Evolutionary conservation across 2,113 vertebrate genomes (phyloP), one percentile per base, ranked within the genome.

Genomic region (Pachyramphus minor): DNA sequence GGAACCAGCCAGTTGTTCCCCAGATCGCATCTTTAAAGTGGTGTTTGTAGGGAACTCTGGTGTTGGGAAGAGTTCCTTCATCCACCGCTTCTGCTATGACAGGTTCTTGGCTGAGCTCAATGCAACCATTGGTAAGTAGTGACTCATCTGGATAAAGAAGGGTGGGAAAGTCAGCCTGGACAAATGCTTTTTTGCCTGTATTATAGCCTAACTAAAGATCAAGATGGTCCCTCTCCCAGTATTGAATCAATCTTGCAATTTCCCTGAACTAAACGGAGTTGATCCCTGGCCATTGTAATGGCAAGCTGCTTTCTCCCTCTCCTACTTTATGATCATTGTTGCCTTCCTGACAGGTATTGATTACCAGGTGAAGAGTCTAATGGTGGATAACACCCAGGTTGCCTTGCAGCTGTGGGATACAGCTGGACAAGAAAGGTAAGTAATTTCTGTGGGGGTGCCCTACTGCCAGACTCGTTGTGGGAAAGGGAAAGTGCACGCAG

Each of bases 1-100:
- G 73, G 97, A 94, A 66, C 21, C 87, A 83, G 35, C 25, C 60
- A 67, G 39, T 56, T 94, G 22, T 28, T 95, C 89, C 82, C 98
- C 96, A 41, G 97, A 98, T 42, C 96, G 68, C 90, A 90, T 98
- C 80, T 99, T 99, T 95, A 99, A 99, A 93, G 98, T 98, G 95
- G 98, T 99, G 25, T 98, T 99, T 97, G 94, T 99, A 66, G 98
- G 98, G 45, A 98, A 98, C 87, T 98, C 98, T 0, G 98, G 98
- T 2, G 98, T 99, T 56, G 98, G 98, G 90, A 99, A 99, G 95
- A 99, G 96, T 83, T 98, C 98, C 68, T 98, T 99, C 95, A 99
- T 99, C 95, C 98, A 98, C 47, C 97, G 97, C 68, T 98, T 97
- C 96, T 98, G 98, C 98, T 97, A 96, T 11, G 98, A 98, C 74